phyloP scores from a whole-genome alignment of 37 sponge, comb jelly and placozoan species.

The Haliclona indistincta region DNA sequence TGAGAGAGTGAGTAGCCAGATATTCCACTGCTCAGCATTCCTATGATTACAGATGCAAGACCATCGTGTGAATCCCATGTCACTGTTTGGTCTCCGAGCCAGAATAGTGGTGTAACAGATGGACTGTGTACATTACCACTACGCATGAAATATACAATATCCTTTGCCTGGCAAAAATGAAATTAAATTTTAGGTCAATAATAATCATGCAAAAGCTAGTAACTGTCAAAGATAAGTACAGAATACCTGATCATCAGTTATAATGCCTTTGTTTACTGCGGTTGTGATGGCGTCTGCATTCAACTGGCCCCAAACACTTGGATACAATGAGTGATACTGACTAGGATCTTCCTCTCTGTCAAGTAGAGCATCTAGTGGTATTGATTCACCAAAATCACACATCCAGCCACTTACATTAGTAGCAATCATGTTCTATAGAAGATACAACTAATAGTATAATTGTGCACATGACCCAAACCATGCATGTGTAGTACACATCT shows the following conservation, averaged over 20 bases:
- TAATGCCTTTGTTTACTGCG: not conserved
- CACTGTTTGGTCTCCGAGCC: conserved; percentile 83
- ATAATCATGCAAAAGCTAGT: no score
- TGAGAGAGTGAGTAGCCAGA: conserved; percentile 67
- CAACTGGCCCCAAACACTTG: conserved; percentile 61
- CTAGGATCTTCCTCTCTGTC: conserved; percentile 10
- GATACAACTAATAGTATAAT: not conserved
- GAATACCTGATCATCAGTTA: not conserved
- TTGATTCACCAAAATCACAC: conserved; percentile 80
- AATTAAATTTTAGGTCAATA: not conserved
- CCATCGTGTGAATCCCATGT: conserved; percentile 81
- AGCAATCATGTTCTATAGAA: conserved; percentile 66
- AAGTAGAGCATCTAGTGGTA: conserved; percentile 62
- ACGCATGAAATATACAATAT: conserved; percentile 80
- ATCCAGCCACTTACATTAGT: conserved; percentile 80
- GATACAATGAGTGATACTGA: conserved; percentile 48
- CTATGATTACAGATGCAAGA: conserved; percentile 62
- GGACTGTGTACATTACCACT: conserved; percentile 56
- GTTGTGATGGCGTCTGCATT: conserved; percentile 54
- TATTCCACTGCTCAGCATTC: conserved; percentile 56
- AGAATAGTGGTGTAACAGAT: conserved; percentile 37
- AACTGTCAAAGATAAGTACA: no score
- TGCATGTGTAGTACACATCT: not conserved
- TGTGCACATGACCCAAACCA: not conserved
- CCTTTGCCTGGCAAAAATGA: conserved; percentile 3